Evolutionary conservation across 2,113 vertebrate genomes (phyloP), one percentile per base, ranked within the genome.

Genomic region (Bos taurus): DNA sequence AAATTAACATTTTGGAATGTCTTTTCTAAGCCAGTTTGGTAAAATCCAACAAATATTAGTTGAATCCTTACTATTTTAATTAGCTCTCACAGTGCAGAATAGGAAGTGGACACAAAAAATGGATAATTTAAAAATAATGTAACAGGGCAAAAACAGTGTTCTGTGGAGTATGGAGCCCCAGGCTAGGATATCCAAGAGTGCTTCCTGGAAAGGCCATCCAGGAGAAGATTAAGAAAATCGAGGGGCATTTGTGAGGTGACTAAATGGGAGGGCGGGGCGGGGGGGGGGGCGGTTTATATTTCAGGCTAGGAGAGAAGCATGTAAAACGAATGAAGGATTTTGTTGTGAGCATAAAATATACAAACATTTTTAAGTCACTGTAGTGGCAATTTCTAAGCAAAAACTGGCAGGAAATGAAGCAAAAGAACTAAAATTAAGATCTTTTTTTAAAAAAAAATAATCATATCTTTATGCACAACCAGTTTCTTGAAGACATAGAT

Each of bases 1-100:
- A 97, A 98, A 86, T 95, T 82, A 94, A 92, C 26, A 93, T 83
- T 81, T 89, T 88, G 11, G 15, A 96, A 67, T 88, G 19, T 71
- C 85, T 92, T 86, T 87, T 97, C 71, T 91, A 33, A n/a, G 71
- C 86, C 80, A 33, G 14, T 87, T 74, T 80, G 8, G 36, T 71
- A 95, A 97, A 93, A 96, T 90, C 88, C 64, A 94, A 91, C 40
- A 91, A 92, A 28, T 56, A 95, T 77, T 78, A 87, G 85, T 96
- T 80, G 5, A 84, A 30, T 78, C 36, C 25, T 57, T 80, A 23
- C 13, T 48, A 56, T 83, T 95, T 67, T 84, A 90, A 90, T 56
- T 81, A 87, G 36, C 4, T 91, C 11, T 93, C 74, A 52, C 0
- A 67, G 33, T 52, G 56, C 54, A 82, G 11, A n/a, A 54, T 11